Conservation (phyloP, 1,140 invertebrate genomes). For the Drosophila micromelanica region DNA sequence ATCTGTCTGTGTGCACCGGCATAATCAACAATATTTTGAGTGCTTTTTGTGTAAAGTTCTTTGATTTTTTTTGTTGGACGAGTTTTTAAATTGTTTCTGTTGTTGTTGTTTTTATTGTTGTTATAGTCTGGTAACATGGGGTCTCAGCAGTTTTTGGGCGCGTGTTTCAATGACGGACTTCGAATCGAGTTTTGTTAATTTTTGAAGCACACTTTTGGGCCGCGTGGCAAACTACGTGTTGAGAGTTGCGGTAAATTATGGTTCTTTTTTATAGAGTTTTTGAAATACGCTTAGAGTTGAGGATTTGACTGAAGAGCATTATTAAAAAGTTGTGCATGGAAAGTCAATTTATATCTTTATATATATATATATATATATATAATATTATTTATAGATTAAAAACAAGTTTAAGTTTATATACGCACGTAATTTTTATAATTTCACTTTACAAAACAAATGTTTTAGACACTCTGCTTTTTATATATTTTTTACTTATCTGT, state of each 20-base stretch:
- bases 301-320: neutral
- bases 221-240: slow-evolving; percentile 20
- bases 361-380: too few relatives aligned
- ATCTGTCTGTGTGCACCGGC: slow-evolving; percentile 33
- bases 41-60: slow-evolving; percentile 77
- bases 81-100: slow-evolving; percentile 47
- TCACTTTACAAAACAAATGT: slow-evolving; percentile 5
- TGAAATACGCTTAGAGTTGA: neutral
- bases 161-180: slow-evolving; percentile 55
- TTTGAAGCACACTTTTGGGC: slow-evolving; percentile 52
- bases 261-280: slow-evolving; percentile 7
- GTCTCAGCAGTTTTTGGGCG: slow-evolving; percentile 26
- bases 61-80: slow-evolving; percentile 52
- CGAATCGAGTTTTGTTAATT: slow-evolving; percentile 69
- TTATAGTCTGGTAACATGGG: slow-evolving; percentile 41
- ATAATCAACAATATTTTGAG: slow-evolving; percentile 82
- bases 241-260: slow-evolving; percentile 24
- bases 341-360: too few relatives aligned
- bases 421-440: slow-evolving; percentile 2
- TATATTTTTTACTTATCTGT: neutral
- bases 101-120: slow-evolving; percentile 31
- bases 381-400: too few relatives aligned
- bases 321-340: neutral
- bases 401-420: too few relatives aligned
- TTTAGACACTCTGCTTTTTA: neutral